Base-by-base conservation (phyloP, 2,113 vertebrate species). In the Crotophaga sulcirostris region DNA sequence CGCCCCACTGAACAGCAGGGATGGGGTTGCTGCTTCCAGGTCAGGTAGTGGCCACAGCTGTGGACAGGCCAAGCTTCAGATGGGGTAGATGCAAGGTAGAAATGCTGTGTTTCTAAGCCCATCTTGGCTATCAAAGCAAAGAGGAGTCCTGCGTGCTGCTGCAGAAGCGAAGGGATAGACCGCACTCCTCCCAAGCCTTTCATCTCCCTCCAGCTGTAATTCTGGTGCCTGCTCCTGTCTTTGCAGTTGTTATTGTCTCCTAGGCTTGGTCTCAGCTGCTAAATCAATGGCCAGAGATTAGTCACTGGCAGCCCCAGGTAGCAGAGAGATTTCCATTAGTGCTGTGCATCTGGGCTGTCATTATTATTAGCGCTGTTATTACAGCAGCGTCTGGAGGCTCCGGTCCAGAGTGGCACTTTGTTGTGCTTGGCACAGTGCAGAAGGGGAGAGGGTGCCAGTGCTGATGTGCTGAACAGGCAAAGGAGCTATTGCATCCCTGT, bases 281-380 rank as follows among this genome's bases (percentile, higher is more conserved):
- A 38, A 78, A 80, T 90, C 87, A 76, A 84, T 70, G 84, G 78
- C 25, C 59, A 84, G 70, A 70, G 86, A 94, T 94, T 47, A 91
- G 80, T 54, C 80, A 67, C 5, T 28, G 64, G 89, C 66, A 87
- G 77, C 60, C 64, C 70, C 80, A 86, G 87, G 79, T 85, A 93
- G 58, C 40, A 25, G 33, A 33, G 82, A 55, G 62, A n/a, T 92
- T 90, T 60, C 80, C 78, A 55, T 74, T 66, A 84, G 79, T 42
- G 26, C 85, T 11, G 24, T 82, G 68, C 81, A 73, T 79, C 72
- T 52, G 84, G 83, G 68, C 87, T 87, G 73, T 84, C 62, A 62
- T 75, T 80, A 73, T 69, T 79, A 83, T 83, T 75, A 90, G 72
- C 15, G 3, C 34, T 40, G 40, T 60, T 85, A 72, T 67, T 92